Conservation (phyloP, 2,888 invertebrate species). For the Thumatha senex region DNA sequence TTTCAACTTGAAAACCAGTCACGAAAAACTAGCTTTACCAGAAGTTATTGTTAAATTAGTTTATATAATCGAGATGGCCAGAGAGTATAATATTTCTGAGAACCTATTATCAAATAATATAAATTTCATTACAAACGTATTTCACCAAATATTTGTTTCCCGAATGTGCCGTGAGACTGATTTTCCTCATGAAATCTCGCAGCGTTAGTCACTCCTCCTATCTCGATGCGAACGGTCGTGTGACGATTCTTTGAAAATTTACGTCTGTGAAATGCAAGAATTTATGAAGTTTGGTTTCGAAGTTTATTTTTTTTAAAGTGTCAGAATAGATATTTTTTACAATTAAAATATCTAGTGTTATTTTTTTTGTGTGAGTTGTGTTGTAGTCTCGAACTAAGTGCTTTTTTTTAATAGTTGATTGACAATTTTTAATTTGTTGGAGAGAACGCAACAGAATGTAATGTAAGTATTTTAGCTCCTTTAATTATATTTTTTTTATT, state of each 20-base stretch:
- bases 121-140: slow-evolving; percentile 39
- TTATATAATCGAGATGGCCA: no score
- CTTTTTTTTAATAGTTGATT: slow-evolving; percentile 20
- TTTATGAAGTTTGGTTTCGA: slow-evolving; percentile 2
- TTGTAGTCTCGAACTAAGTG: neutral
- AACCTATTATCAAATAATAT: slow-evolving; percentile 38
- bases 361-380: slow-evolving; percentile 23
- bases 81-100: slow-evolving; percentile 12
- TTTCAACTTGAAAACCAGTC: no score
- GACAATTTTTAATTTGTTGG: neutral
- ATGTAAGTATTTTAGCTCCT: slow-evolving; percentile 29
- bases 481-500: slow-evolving; percentile 8
- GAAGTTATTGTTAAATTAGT: no score
- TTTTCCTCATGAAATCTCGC: slow-evolving; percentile 19
- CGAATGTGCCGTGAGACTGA: slow-evolving; percentile 3
- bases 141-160: slow-evolving; percentile 35
- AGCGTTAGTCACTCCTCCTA: slow-evolving; percentile 24
- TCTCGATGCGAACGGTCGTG: slow-evolving; percentile 25
- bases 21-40: no score
- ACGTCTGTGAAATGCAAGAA: slow-evolving; percentile 18
- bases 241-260: slow-evolving; percentile 15
- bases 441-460: slow-evolving; percentile 23
- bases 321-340: neutral
- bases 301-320: slow-evolving; percentile 14
- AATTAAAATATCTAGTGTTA: slow-evolving; percentile 1